These are phyloP conservation scores for Misgurnus anguillicaudatus DNA, from an alignment of 2,113 vertebrate species.

Conservation along the genomic window DNA sequence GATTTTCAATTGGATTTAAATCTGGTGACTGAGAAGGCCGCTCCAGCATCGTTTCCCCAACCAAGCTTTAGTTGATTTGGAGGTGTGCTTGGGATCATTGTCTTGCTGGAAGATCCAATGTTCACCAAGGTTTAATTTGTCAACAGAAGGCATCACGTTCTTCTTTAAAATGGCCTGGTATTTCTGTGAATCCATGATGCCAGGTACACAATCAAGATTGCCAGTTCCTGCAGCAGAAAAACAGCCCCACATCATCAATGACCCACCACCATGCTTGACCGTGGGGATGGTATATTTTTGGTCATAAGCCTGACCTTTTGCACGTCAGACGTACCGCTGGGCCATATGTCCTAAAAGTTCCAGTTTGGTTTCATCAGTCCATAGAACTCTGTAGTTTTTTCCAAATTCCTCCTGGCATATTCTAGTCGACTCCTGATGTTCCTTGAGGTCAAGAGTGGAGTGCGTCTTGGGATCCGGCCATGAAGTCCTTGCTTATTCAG, in stretches of 20 bases:
- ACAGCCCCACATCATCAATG: too few relatives aligned
- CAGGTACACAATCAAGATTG: not conserved
- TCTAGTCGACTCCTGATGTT: not conserved
- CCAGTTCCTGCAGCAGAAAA: too few relatives aligned
- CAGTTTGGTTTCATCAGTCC: constrained; percentile 23
- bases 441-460: not conserved
- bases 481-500: constrained; percentile 21
- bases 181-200: constrained; percentile 18
- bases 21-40: not conserved
- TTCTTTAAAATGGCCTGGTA: not conserved
- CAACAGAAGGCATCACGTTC: not conserved
- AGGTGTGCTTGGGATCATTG: constrained; percentile 9
- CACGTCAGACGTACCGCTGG: not conserved
- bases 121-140: not conserved
- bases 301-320: constrained; percentile 9
- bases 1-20: not conserved
- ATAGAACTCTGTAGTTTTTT: not conserved
- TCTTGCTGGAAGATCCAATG: not conserved
- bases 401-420: constrained; percentile 25
- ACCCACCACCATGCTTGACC: too few relatives aligned
- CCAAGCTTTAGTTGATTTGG: not conserved
- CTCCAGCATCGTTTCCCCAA: not conserved
- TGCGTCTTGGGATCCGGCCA: not conserved
- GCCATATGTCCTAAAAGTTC: constrained; percentile 29
- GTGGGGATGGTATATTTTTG: constrained; percentile 6